A percentile compares a stretch with the other conserved stretches of the same genome.
These are phyloP conservation scores for Xestia ashworthii DNA, from an alignment of 2,888 invertebrate species.

Conservation along the genomic window DNA sequence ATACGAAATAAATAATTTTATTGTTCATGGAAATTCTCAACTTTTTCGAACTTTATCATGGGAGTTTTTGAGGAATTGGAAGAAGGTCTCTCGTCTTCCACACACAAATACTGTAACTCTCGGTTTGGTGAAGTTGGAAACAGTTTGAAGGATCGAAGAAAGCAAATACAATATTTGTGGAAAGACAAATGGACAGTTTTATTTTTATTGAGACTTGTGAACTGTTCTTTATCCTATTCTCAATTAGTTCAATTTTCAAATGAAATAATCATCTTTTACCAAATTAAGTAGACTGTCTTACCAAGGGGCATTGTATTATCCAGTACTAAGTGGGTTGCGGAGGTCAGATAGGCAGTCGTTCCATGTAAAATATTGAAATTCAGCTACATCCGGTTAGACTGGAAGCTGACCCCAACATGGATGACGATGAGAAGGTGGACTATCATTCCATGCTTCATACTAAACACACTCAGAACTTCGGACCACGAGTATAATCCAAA, in stretches of 20 bases:
- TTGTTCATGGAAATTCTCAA: constrained; percentile 11
- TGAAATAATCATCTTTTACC: too few species aligned
- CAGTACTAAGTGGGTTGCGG: not conserved
- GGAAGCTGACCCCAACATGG: not conserved
- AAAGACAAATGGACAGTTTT: not conserved
- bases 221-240: not conserved
- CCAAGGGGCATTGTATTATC: not conserved
- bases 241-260: not conserved
- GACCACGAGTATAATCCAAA: not conserved
- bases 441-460: not conserved
- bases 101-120: too few species aligned
- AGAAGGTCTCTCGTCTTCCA: too few species aligned
- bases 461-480: not conserved
- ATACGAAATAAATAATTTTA: constrained; percentile 20
- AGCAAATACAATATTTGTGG: not conserved
- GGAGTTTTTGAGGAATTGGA: not conserved
- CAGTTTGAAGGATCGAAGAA: not conserved
- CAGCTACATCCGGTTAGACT: not conserved
- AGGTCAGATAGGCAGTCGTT: not conserved
- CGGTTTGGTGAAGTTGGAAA: not conserved
- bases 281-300: not conserved
- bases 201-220: not conserved
- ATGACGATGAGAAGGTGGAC: not conserved
- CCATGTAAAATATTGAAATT: not conserved
- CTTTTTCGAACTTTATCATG: not conserved